Base-by-base conservation (phyloP, 2,888 invertebrate species). In the Epirrhoe alternata region DNA sequence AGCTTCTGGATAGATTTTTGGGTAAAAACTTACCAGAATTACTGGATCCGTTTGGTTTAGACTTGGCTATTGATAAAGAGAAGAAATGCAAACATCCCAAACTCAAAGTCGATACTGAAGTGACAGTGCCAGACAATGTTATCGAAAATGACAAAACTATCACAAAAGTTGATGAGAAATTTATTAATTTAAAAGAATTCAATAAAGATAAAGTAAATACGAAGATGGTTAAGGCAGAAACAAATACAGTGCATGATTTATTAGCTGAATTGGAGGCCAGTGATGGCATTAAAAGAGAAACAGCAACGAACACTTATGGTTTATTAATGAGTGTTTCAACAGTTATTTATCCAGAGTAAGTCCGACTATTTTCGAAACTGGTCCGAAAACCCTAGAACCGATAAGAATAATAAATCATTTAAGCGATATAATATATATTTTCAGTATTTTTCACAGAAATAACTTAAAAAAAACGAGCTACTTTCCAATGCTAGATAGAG, bases 1-100 rank as follows among this genome's bases (percentile, higher is more conserved):
- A 87, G 12, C 52, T 88, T 0, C 49, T 89, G 1, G 87, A 86
- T 16, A 77, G 73, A 6, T 77, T 87, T 57, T 55, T 86, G 0
- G 79, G 83, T n/a, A 84, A 78, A 35, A 82, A 81, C 30, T 10
- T 85, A 8, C 82, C 80, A 3, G 78, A 81, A 16, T 57, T 82
- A 0, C 59, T 82, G 8, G 79, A 84, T 69, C 77, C 79, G 0
- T 79, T 82, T 50, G 75, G 77, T 0, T 33, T 78, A 0, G 79
- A 82, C 6, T n/a, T 51, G 4, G 10, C 81, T 0, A 76, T 79
- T 12, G 72, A 72, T 6, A 59, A 69, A 0, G 66, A 73, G 0
- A 81, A 75, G 60, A 24, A 76, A 51, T 74, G 70, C 30, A 84
- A 77, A 49, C 79, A 76, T 57, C 71, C 72, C 0, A 72, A 68